Evolutionary conservation across 2,113 vertebrate genomes (phyloP), one percentile per base, ranked within the genome.

Genomic region (Motacilla alba): DNA sequence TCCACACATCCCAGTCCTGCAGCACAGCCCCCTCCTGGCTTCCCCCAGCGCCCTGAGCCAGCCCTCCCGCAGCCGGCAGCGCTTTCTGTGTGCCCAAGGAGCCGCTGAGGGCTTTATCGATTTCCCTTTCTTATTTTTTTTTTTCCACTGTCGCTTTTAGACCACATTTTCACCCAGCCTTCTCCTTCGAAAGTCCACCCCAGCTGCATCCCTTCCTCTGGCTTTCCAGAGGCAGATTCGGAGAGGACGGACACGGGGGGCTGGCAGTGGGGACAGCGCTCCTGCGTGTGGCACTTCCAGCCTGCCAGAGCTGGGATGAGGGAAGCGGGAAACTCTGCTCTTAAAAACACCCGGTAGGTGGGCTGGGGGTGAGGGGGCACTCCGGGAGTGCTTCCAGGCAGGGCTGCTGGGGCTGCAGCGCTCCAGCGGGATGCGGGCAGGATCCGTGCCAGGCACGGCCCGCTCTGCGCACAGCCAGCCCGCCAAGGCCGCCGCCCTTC

Each of bases 381-480:
- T 87, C 82, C 10, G 19, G 19, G 88, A 95, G 68, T 0, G 64
- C 43, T 89, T 58, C 79, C 88, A 52, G 84, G 72, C 91, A 77
- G 79, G 35, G 31, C 62, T 6, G 15, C 39, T 10, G 59, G 1
- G 72, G 74, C 91, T 74, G 86, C 87, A 46, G 50, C 49, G 0
- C 78, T 88, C 56, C 3, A 22, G 83, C n/a, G 55, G 86, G 89
- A 69, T 88, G 92, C 52, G 70, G 90, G 92, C 87, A 90, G 89
- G 94, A 96, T 0, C 62, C 3, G 78, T 93, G 96, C 95, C 95
- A 96, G 95, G 77, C 80, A 31, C 8, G 52, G 76, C 89, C 93
- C 14, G 5, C 10, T 63, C 95, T 93, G 93, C 64, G 66, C 84
- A 90, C 50, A 24, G 15, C 82, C 94, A 86, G 62, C 94, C 88